These are phyloP conservation scores for Potamilus streckersoni DNA, from an alignment of 1,140 invertebrate genomes.

Conservation along the genomic window DNA sequence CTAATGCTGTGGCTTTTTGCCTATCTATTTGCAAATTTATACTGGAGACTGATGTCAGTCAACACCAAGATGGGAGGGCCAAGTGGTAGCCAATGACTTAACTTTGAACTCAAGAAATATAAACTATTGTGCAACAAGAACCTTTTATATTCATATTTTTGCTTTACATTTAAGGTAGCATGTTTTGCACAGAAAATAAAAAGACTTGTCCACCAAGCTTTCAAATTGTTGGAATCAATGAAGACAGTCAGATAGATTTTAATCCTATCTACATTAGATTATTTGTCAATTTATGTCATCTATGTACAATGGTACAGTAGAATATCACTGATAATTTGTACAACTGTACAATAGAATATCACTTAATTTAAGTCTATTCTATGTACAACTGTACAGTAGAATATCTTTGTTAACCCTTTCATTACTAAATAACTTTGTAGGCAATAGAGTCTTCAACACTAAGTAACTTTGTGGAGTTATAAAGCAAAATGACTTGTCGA, in stretches of 20 bases:
- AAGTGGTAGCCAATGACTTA: slow-evolving; percentile 37
- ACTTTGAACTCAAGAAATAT: slow-evolving; percentile 21
- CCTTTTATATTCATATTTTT: background rate
- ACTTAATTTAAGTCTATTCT: too few species aligned
- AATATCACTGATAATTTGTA: too few species aligned
- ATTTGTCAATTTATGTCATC: slow-evolving; percentile 4
- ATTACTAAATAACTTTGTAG: too few species aligned
- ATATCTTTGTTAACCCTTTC: too few species aligned
- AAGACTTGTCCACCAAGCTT: slow-evolving; percentile 12
- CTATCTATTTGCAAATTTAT: slow-evolving; percentile 24
- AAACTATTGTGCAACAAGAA: slow-evolving; percentile 17
- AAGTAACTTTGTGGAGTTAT: too few species aligned
- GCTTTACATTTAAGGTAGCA: background rate
- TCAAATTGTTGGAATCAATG: background rate
- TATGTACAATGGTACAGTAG: too few species aligned
- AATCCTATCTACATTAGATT: slow-evolving; percentile 31
- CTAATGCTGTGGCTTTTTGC: slow-evolving; percentile 30
- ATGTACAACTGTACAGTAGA: too few species aligned
- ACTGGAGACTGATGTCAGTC: slow-evolving; percentile 19
- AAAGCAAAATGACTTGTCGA: too few species aligned
- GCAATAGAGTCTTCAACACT: too few species aligned
- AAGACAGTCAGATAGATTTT: slow-evolving; percentile 40
- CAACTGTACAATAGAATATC: too few species aligned
- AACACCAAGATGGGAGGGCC: background rate
- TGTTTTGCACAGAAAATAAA: background rate